Evolutionary conservation across 2,113 vertebrate genomes (phyloP).

Genomic region (Pachycephala philippinensis): DNA sequence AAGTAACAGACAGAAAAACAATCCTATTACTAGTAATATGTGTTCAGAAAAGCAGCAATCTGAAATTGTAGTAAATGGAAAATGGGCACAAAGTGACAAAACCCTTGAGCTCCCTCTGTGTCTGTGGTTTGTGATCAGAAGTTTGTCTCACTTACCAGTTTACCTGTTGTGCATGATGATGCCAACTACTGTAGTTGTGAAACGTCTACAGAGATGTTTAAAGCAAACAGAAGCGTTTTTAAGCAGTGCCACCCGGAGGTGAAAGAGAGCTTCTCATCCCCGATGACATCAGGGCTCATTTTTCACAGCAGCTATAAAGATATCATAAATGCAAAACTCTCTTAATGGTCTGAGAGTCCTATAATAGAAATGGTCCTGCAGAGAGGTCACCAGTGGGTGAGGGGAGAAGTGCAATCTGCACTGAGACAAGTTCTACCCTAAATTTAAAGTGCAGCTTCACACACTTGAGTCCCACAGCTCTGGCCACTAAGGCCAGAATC

Average conservation of each 20-base stretch:
- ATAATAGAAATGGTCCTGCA: neutral
- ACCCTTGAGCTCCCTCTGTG: neutral
- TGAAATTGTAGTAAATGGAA: neutral
- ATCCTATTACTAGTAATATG: neutral
- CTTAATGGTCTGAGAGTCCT: neutral
- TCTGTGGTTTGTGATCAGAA: neutral
- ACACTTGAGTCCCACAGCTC: neutral
- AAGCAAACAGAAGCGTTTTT: neutral
- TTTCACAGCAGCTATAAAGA: neutral
- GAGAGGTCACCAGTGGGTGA: neutral
- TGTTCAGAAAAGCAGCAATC: neutral
- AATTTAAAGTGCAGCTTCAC: neutral
- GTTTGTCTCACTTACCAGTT: neutral
- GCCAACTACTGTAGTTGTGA: neutral
- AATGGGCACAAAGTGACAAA: neutral
- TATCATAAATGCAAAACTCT: neutral
- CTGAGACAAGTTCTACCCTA: neutral
- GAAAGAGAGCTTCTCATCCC: neutral
- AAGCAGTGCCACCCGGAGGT: constrained; percentile 33
- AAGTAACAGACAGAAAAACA: neutral
- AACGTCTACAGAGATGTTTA: accelerated
- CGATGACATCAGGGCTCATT: neutral
- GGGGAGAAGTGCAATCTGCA: neutral
- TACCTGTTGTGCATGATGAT: neutral
- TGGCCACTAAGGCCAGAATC: neutral